Percentiles rank a stretch among this genome's conserved stretches.
Evolutionary conservation across 2,888 invertebrate species (phyloP).

Genomic region (Temnothorax unifasciatus): DNA sequence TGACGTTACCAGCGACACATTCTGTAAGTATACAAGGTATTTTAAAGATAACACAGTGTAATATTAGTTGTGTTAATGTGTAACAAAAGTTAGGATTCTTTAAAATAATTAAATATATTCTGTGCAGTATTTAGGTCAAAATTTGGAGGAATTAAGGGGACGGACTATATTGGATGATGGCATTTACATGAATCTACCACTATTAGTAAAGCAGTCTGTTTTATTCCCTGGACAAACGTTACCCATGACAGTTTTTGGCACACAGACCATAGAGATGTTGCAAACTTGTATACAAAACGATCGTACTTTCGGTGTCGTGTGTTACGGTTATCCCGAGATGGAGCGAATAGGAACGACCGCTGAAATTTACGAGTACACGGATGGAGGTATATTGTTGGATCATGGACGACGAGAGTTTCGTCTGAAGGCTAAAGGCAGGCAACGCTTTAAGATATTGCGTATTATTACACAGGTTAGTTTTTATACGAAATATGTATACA

Average conservation of each 20-base stretch:
- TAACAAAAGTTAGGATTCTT: slow-evolving; percentile 25
- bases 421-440: slow-evolving; percentile 92
- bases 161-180: slow-evolving; percentile 89
- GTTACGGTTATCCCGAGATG: slow-evolving; percentile 85
- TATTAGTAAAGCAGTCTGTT: slow-evolving; percentile 89
- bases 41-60: not conserved
- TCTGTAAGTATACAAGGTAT: slow-evolving; percentile 83
- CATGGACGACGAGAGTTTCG: slow-evolving; percentile 86
- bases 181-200: slow-evolving; percentile 87
- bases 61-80: not conserved
- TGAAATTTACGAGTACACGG: slow-evolving; percentile 88
- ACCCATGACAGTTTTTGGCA: slow-evolving; percentile 89
- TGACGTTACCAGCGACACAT: slow-evolving; percentile 88
- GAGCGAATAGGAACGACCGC: slow-evolving; percentile 80
- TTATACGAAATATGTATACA: not conserved
- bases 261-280: slow-evolving; percentile 88
- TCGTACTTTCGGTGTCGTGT: slow-evolving; percentile 90
- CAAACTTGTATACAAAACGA: slow-evolving; percentile 88
- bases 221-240: slow-evolving; percentile 93
- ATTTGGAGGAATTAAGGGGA: slow-evolving; percentile 89
- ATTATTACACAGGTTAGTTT: slow-evolving; percentile 75
- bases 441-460: slow-evolving; percentile 90
- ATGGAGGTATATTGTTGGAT: slow-evolving; percentile 81
- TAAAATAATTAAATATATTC: slow-evolving; percentile 33
- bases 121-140: slow-evolving; percentile 88